These are phyloP conservation scores for Nibea albiflora DNA, from an alignment of 2,113 vertebrate species.

Conservation along the genomic window DNA sequence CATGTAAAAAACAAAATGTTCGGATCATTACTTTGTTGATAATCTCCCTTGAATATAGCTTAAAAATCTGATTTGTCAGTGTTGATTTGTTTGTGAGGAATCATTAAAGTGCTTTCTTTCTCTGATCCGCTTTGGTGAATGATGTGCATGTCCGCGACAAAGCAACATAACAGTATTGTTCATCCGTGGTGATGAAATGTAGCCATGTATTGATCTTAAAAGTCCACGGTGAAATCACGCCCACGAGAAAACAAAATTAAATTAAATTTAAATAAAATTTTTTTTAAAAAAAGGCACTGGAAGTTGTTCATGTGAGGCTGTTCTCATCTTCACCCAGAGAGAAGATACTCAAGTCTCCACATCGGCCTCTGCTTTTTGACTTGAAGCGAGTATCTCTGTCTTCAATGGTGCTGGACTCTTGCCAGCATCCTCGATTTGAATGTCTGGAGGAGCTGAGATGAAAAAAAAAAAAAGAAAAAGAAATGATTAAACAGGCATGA, in stretches of 20 bases:
- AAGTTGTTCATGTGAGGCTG: conserved; percentile 62
- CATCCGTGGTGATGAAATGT: conserved; percentile 7
- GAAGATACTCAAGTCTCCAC: conserved; percentile 74
- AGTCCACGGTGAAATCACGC: neutral
- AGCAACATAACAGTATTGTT: conserved; percentile 16
- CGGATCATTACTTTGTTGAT: conserved; percentile 14
- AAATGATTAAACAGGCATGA: neutral
- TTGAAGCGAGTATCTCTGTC: conserved; percentile 53
- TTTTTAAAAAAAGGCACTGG: conserved; percentile 48
- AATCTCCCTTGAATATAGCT: conserved; percentile 18
- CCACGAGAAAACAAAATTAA: no score
- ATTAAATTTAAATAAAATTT: neutral
- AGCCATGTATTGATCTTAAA: conserved; percentile 3
- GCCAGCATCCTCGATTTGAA: conserved; percentile 72
- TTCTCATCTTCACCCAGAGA: conserved; percentile 76
- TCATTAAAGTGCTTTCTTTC: conserved; percentile 75
- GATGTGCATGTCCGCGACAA: conserved; percentile 20
- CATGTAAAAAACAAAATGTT: conserved; percentile 2
- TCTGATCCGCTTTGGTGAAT: conserved; percentile 57
- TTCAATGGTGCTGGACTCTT: conserved; percentile 62
- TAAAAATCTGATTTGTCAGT: conserved; percentile 25
- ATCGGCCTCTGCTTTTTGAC: conserved; percentile 56
- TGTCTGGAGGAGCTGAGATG: conserved; percentile 65
- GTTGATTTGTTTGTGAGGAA: conserved; percentile 24
- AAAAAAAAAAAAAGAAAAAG: neutral